Evolutionary conservation across 2,113 vertebrate species (phyloP), one percentile per base, ranked within the genome.

Genomic region (Chionodraco myersi): DNA sequence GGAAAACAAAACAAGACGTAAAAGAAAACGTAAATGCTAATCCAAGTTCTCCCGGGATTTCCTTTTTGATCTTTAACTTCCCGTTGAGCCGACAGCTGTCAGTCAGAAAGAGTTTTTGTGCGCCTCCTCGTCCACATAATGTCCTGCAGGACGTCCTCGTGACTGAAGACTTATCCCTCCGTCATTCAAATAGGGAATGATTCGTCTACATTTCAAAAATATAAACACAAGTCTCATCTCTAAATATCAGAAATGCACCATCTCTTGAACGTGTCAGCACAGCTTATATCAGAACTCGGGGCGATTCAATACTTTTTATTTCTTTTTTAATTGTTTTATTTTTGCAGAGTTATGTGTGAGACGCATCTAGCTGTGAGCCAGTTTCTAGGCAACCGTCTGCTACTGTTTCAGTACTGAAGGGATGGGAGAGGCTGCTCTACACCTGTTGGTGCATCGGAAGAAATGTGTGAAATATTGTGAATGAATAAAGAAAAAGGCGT

Each of bases 141-240:
- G 95, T 91, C 85, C 88, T 92, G 77, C 16, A 93, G 94, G 94
- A 95, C 30, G 30, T 30, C 30, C 30, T 30, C 30, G 3, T 30
- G 30, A 4, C 95, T 93, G 94, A 92, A 88, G 95, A 94, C 89
- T 92, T 75, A 79, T 83, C 85, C 86, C 80, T 60, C 59, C 65
- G 76, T 75, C 82, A 83, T 88, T 92, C 88, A 92, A 83, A 92
- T 63, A 91, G 83, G 89, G 84, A 87, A 89, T 92, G 92, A 94
- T 91, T 90, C 85, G 83, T 94, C 90, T 96, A 89, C 93, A 93
- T 94, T 41, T 41, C 7, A 7, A 93, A 96, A 96, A 96, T 82
- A 92, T 80, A 80, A 95, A 95, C 91, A 95, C 92, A 95, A 94
- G 91, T 95, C 92, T 96, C 92, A 95, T 94, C 91, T 95, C 92